Base-by-base conservation (phyloP, 2,888 invertebrate species). In the Nowickia ferox region DNA sequence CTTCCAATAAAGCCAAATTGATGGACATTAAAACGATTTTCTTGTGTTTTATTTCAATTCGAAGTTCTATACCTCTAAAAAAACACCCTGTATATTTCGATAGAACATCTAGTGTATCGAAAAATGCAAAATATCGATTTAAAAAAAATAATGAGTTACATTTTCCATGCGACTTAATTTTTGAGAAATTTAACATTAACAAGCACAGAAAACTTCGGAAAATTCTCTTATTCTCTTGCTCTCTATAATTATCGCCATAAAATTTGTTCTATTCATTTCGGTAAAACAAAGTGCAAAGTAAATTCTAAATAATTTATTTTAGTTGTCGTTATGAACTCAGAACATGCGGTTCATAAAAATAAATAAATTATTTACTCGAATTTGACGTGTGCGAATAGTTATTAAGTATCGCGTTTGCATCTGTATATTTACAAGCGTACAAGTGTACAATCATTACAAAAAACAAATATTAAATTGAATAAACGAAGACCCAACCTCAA, bases 311-410 rank as follows among this genome's bases (percentile, higher is more conserved):
- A 72, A 80, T 68, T 40, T n/a, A n/a, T 79, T 71, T 86, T 80
- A 86, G 86, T 86, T 83, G 86, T 83, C 86, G 86, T 71, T 55
- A 72, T 61, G 68, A 72, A 66, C 75, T 79, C 66, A 22, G 55
- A 77, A 80, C 63, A 79, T 86, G 76, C 76, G 55, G 86, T 83
- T 83, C 78, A 53, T 76, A 74, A 68, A 79, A 61, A 65, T 57
- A 53, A 69, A 63, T 63, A 57, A 42, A 74, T 68, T 66, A 17
- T 40, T 59, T 65, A 40, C 30, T 22, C 22, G 30, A 19, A 22
- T 38, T 74, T 57, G 13, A 44, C n/a, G 57, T 46, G 77, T 15
- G 42, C 44, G 55, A 55, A 30, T 81, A 74, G 59, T 81, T 81
- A 77, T 42, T 38, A 72, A 66, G 30, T 51, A 17, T 11, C 15